Evolutionary conservation across 2,113 vertebrate species (phyloP).

Genomic region (Echinops telfairi): DNA sequence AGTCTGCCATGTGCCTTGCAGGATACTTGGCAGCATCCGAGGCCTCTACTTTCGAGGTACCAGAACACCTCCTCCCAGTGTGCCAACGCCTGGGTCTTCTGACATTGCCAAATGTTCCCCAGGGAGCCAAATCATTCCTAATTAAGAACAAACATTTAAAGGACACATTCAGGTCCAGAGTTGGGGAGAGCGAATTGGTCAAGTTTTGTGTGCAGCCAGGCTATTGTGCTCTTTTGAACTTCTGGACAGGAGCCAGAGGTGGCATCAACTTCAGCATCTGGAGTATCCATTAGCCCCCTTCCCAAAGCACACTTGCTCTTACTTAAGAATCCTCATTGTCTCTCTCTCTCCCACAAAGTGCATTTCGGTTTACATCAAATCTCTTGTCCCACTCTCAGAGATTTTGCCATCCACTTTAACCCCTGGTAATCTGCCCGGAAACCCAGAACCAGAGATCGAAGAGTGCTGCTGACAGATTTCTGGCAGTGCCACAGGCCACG

Average conservation of each 20-base stretch:
- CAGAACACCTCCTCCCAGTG: too few species aligned
- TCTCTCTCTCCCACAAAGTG: neutral
- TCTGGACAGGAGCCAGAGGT: neutral
- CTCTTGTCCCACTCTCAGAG: neutral
- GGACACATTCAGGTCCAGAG: too few species aligned
- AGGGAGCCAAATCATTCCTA: too few species aligned
- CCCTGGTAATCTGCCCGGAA: neutral
- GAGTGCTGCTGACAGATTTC: neutral
- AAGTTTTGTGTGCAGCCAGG: too few species aligned
- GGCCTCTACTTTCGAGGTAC: too few species aligned
- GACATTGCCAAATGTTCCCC: too few species aligned
- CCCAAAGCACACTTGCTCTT: neutral
- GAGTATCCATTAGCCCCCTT: neutral
- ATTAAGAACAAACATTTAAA: too few species aligned
- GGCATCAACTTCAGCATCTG: fast-evolving
- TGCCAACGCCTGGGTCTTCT: too few species aligned
- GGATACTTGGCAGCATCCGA: too few species aligned
- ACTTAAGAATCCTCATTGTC: neutral
- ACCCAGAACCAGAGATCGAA: neutral
- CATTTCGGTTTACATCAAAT: neutral
- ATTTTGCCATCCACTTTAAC: neutral
- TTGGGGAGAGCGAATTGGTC: too few species aligned
- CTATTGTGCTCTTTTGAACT: neutral
- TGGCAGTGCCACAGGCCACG: neutral
- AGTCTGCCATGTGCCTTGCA: too few species aligned